A percentile compares a stretch with the other conserved stretches of the same genome.
Evolutionary conservation across 2,113 vertebrate species (phyloP).

Genomic region (Peromyscus maniculatus): DNA sequence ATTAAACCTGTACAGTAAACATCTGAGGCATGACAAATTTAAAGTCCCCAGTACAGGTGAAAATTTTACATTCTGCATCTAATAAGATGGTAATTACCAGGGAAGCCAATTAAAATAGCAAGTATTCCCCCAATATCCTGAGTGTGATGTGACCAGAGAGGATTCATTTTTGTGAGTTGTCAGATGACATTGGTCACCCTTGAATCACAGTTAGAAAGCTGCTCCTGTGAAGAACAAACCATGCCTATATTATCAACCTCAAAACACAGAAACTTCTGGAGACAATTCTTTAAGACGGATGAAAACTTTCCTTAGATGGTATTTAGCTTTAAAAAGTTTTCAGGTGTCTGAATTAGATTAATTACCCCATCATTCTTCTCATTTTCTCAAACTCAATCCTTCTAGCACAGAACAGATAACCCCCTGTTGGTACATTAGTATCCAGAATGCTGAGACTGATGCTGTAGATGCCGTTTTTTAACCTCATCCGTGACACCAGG

Average conservation of each 20-base stretch:
- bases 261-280: background rate
- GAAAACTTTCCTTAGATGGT: background rate
- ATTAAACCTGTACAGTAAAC: background rate
- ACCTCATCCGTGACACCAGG: conserved; percentile 71
- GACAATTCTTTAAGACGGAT: background rate
- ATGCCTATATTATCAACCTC: background rate
- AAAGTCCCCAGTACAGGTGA: background rate
- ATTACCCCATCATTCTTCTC: conserved; percentile 61
- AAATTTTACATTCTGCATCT: background rate
- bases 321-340: conserved; percentile 59
- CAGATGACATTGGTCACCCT: background rate
- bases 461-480: conserved; percentile 71
- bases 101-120: background rate
- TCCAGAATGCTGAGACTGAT: conserved; percentile 66
- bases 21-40: background rate
- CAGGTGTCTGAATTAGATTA: conserved; percentile 73
- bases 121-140: background rate
- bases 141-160: background rate
- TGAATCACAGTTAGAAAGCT: background rate
- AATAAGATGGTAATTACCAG: background rate
- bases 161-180: conserved; percentile 6
- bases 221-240: background rate
- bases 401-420: conserved; percentile 68
- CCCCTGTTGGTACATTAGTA: conserved; percentile 66
- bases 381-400: conserved; percentile 69